A percentile compares a stretch with the other conserved stretches of the same genome.
Conservation (phyloP, 2,113 vertebrate genomes). For the Rhegmatorhina hoffmannsi region DNA sequence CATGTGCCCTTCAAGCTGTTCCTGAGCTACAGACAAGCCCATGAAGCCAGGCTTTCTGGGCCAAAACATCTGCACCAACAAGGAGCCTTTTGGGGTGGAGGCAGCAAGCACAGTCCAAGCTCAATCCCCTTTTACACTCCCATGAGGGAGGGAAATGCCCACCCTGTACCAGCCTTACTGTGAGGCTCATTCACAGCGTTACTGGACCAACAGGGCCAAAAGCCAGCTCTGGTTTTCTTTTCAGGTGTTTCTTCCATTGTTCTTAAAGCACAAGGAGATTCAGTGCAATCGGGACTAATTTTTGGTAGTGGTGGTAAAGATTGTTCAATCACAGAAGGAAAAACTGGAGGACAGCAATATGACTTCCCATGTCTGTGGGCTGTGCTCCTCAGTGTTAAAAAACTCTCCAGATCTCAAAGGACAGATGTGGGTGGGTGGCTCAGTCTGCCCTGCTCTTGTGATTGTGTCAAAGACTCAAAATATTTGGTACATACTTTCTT, state of each 20-base stretch:
- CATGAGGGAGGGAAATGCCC: not conserved
- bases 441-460: not conserved
- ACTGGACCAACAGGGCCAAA: not conserved
- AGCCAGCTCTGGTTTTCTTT: not conserved
- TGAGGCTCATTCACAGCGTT: not conserved
- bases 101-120: not conserved
- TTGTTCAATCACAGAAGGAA: not conserved
- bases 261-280: not conserved
- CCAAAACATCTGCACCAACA: not conserved
- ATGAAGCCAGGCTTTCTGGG: not conserved
- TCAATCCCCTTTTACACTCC: not conserved
- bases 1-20: constrained; percentile 18
- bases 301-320: not conserved
- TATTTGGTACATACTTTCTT: not conserved
- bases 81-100: not conserved
- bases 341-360: not conserved
- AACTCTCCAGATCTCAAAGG: not conserved
- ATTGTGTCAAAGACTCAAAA: not conserved
- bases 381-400: not conserved
- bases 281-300: not conserved
- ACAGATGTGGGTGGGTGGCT: not conserved
- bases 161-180: not conserved
- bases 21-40: not conserved
- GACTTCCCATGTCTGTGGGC: not conserved
- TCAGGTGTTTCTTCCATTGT: not conserved